Base-by-base conservation (phyloP, 2,113 vertebrate genomes). In the Takifugu bimaculatus region DNA sequence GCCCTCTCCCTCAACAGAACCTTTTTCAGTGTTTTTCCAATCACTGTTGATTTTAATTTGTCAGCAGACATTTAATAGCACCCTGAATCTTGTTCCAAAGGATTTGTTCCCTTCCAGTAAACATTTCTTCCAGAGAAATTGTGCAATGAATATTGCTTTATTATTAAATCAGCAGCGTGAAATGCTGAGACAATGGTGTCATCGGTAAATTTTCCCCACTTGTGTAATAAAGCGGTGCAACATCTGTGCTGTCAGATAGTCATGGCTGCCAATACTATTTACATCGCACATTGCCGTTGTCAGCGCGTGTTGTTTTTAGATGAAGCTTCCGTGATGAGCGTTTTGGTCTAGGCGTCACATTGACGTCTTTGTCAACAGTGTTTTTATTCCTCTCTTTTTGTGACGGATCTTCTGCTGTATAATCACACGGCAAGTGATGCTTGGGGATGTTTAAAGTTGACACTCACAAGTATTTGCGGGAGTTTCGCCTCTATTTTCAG, bases 211-310 rank as follows among this genome's bases (percentile, higher is more conserved):
- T 42, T 64, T 50, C 39, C 60, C 42, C 39, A 53, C 61, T 80
- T 52, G 66, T 69, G 57, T 70, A 78, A 72, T 68, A 57, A 63
- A 80, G 70, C 68, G 9, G 35, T 13, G 61, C 63, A 81, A 50
- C 78, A 67, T 71, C 83, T 80, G 74, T 52, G 80, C 70, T 32
- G 75, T 70, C 75, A 70, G 76, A 85, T 80, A 77, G 77, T 76
- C 74, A 79, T 48, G 75, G 70, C 74, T 87, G 79, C 67, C 83
- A 85, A 65, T 75, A 67, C 58, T 72, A 66, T 82, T 85, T 78
- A 73, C 62, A 29, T 60, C 4, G 12, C 14, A 13, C 62, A 79
- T 77, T 74, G 70, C 78, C 81, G 63, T 79, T 35, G 70, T 52
- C 67, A 45, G 20, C 11, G 57, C 15, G 3, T 72, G 71, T 82